These are phyloP conservation scores for Chrysolina oricalcia DNA, from an alignment of 2,888 invertebrate species.

Conservation along the genomic window DNA sequence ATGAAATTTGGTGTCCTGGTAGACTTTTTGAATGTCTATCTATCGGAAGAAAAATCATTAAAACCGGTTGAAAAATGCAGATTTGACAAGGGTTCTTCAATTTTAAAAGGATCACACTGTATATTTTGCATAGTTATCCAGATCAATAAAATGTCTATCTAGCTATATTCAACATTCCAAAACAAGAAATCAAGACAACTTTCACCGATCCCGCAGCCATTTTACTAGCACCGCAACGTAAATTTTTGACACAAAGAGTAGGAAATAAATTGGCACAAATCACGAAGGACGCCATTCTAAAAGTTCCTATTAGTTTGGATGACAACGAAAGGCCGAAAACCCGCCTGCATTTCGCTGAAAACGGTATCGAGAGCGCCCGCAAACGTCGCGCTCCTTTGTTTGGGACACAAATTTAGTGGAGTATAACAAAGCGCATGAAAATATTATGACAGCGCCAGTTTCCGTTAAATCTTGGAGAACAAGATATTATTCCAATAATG, in stretches of 20 bases:
- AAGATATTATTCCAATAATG: not conserved
- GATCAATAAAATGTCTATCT: too few species aligned
- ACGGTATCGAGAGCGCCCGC: constrained; percentile 2
- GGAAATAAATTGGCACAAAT: constrained; percentile 38
- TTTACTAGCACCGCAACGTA: not conserved
- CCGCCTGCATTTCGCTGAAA: not conserved
- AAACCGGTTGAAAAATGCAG: too few species aligned
- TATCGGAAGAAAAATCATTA: too few species aligned
- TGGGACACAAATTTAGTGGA: constrained; percentile 16
- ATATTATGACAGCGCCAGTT: constrained; percentile 16
- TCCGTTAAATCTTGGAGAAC: not conserved
- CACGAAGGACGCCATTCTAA: constrained; percentile 36
- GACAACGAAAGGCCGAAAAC: constrained; percentile 5
- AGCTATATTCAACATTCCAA: not conserved
- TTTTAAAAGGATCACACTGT: too few species aligned
- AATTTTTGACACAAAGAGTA: constrained; percentile 8
- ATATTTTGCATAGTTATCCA: too few species aligned
- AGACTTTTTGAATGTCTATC: too few species aligned
- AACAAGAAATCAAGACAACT: not conserved
- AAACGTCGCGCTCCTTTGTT: constrained; percentile 8
- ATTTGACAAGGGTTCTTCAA: too few species aligned
- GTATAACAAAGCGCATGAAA: constrained; percentile 21
- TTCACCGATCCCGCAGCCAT: not conserved
- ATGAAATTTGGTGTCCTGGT: too few species aligned
- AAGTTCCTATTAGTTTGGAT: constrained; percentile 40